phyloP scores from a whole-genome alignment of 92 coral and sea anemone species.

The Zoanthus sansibaricus region DNA sequence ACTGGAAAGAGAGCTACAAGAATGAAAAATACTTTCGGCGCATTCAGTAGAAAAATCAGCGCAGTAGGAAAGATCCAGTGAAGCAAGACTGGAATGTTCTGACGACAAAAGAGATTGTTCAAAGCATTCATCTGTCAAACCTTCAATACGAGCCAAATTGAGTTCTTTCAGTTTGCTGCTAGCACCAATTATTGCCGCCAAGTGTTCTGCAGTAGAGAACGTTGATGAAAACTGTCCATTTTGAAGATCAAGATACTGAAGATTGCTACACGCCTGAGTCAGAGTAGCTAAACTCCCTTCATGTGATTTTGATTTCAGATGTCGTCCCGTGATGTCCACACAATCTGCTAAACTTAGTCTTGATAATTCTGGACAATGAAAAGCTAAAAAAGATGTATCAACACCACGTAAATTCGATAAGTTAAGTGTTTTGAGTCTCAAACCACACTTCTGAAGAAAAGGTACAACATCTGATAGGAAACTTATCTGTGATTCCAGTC shows the following conservation, averaged over 20 bases:
- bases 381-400: constrained; percentile 58
- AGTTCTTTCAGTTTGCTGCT: constrained; percentile 50
- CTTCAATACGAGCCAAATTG: constrained; percentile 63
- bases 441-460: constrained; percentile 64
- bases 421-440: constrained; percentile 52
- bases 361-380: constrained; percentile 59
- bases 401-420: constrained; percentile 52
- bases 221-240: constrained; percentile 54
- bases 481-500: constrained; percentile 29
- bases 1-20: constrained; percentile 53
- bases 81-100: constrained; percentile 31
- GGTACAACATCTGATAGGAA: constrained; percentile 53
- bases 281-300: constrained; percentile 37
- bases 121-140: constrained; percentile 52
- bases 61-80: constrained; percentile 69
- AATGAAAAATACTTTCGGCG: constrained; percentile 25
- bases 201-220: constrained; percentile 63
- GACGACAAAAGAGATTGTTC: constrained; percentile 46
- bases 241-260: constrained; percentile 63
- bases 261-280: constrained; percentile 68
- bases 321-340: constrained; percentile 47
- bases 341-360: constrained; percentile 68
- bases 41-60: constrained; percentile 61
- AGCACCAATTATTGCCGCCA: constrained; percentile 52
- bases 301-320: not conserved